Conservation (phyloP, 2,888 invertebrate species). For the Steromphala cineraria region DNA sequence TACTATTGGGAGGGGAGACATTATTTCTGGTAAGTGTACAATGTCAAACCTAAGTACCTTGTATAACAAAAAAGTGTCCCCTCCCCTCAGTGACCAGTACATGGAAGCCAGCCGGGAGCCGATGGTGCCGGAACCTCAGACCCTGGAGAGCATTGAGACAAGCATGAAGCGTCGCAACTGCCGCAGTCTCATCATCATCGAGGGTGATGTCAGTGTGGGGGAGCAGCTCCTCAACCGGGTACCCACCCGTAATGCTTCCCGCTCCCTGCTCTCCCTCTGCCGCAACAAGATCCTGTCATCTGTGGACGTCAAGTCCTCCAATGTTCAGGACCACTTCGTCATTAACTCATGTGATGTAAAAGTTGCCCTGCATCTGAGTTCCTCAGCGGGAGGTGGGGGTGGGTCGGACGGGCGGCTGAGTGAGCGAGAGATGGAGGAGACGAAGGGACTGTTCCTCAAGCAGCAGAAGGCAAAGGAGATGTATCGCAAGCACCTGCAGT, state of each 20-base stretch:
- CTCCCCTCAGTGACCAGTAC: background rate
- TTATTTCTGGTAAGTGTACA: no score
- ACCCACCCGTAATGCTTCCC: background rate
- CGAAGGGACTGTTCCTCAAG: constrained; percentile 5
- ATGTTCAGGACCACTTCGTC: constrained; percentile 60
- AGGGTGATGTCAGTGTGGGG: background rate
- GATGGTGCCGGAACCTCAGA: background rate
- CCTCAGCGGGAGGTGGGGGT: background rate
- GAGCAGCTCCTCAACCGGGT: background rate
- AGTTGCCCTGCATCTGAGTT: constrained; percentile 25
- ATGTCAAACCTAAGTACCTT: no score
- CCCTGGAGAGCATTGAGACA: background rate
- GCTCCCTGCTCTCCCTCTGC: constrained; percentile 25
- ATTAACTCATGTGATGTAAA: constrained; percentile 49
- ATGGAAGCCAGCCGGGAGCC: background rate
- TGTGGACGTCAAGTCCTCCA: constrained; percentile 43
- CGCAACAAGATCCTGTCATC: constrained; percentile 22
- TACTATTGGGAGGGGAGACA: no score
- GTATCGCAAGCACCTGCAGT: background rate
- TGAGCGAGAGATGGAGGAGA: background rate
- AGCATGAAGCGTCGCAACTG: background rate
- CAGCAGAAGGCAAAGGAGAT: constrained; percentile 17
- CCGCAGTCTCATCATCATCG: constrained; percentile 3
- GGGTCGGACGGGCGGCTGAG: background rate
- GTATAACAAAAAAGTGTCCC: no score